These are phyloP conservation scores for Manduca sexta DNA, from an alignment of 1,140 invertebrate species.

Conservation along the genomic window DNA sequence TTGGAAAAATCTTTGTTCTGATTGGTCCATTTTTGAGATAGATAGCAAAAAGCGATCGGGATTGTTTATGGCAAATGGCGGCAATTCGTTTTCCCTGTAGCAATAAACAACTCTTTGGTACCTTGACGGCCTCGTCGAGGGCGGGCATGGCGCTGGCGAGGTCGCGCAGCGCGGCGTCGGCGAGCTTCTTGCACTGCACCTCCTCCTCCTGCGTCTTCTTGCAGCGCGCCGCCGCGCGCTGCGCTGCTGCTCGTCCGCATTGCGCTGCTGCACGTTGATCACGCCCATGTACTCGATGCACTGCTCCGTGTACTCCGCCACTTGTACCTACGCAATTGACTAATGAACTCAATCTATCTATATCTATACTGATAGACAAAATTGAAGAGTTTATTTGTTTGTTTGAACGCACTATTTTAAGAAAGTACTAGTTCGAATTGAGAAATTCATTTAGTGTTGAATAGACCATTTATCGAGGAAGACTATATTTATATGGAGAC, in stretches of 20 bases:
- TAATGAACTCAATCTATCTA: background rate
- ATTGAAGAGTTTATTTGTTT: background rate
- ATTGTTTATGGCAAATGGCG: slow-evolving; percentile 86
- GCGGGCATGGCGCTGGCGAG: slow-evolving; percentile 89
- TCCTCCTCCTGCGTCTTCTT: slow-evolving; percentile 86
- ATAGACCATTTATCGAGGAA: no score
- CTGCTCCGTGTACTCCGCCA: slow-evolving; percentile 80
- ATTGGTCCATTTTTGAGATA: no score
- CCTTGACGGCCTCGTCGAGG: slow-evolving; percentile 85
- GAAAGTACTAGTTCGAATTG: no score
- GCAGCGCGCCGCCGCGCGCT: slow-evolving; percentile 80
- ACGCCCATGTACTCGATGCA: slow-evolving; percentile 80
- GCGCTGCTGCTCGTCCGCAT: slow-evolving; percentile 86
- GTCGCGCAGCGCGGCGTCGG: slow-evolving; percentile 85
- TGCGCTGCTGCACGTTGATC: slow-evolving; percentile 83
- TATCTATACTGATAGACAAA: background rate
- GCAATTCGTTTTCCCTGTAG: slow-evolving; percentile 84
- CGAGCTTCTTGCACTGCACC: slow-evolving; percentile 83
- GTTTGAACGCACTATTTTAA: no score
- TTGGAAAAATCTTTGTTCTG: no score
- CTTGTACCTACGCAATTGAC: slow-evolving; percentile 56
- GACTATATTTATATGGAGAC: no score
- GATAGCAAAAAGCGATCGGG: slow-evolving; percentile 70
- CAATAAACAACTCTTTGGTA: slow-evolving; percentile 76
- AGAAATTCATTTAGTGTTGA: no score